A percentile compares a stretch with the other conserved stretches of the same genome.
Conservation (phyloP, 37 sponge, comb jelly and placozoan genomes). For the Theonella swinhoei region DNA sequence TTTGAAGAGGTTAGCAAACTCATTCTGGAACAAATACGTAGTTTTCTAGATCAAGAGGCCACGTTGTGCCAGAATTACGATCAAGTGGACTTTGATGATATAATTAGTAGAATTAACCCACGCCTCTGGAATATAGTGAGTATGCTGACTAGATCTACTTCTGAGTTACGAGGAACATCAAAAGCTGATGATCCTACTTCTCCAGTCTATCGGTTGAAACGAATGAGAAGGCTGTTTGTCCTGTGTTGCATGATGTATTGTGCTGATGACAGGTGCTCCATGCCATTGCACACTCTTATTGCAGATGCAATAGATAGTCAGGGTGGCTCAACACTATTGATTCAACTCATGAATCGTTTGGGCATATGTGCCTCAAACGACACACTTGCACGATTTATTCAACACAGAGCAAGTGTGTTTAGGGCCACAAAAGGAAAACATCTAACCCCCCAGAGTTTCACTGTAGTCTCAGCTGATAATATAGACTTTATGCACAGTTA, state of each 20-base stretch:
- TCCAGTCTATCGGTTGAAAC: not conserved
- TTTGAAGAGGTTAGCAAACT: not conserved
- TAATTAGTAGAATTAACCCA: constrained; percentile 1
- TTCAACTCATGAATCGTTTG: constrained; percentile 7
- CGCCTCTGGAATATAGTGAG: constrained; percentile 6
- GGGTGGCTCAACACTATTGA: constrained; percentile 19
- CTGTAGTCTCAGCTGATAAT: constrained; percentile 19
- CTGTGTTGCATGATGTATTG: constrained; percentile 9
- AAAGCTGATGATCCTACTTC: not conserved
- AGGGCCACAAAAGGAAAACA: not conserved
- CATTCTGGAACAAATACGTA: not conserved
- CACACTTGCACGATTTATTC: constrained; percentile 30
- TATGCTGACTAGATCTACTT: constrained; percentile 2
- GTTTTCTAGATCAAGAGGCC: not conserved
- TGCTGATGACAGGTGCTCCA: constrained; percentile 6
- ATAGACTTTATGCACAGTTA: constrained; percentile 33
- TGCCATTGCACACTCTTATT: constrained; percentile 27
- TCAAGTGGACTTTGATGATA: constrained; percentile 2
- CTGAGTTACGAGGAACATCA: not conserved
- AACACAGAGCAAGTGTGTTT: not conserved
- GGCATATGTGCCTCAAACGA: constrained; percentile 26
- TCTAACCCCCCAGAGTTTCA: not conserved
- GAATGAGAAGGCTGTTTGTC: not conserved
- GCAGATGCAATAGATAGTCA: constrained; percentile 23
- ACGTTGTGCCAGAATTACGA: not conserved